Percentiles rank a stretch among this genome's conserved stretches.
Evolutionary conservation across 2,113 vertebrate genomes (phyloP).

Genomic region (Epinephelus lanceolatus): DNA sequence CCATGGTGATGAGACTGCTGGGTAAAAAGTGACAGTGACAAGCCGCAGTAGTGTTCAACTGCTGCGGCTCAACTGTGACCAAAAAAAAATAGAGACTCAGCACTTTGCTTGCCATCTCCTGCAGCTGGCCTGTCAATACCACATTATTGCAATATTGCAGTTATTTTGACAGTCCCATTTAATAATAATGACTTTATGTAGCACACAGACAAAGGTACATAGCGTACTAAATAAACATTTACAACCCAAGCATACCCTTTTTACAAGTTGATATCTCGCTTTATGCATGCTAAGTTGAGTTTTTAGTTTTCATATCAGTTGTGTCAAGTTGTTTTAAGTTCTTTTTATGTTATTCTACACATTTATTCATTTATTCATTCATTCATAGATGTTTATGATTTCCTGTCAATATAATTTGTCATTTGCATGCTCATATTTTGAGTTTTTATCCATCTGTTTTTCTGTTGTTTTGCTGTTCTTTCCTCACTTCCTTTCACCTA

Average conservation of each 20-base stretch:
- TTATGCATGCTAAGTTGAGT: background rate
- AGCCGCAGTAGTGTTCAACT: too few relatives aligned
- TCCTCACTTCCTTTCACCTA: slow-evolving; percentile 37
- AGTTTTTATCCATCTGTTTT: slow-evolving; percentile 78
- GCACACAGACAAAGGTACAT: too few relatives aligned
- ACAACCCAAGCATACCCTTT: background rate
- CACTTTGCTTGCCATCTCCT: too few relatives aligned
- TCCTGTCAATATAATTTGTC: slow-evolving; percentile 80
- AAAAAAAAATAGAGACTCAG: too few relatives aligned
- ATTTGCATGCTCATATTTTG: slow-evolving; percentile 79
- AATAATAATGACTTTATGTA: too few relatives aligned
- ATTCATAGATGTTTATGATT: slow-evolving; percentile 55
- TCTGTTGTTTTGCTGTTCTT: slow-evolving; percentile 73
- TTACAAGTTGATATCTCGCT: background rate
- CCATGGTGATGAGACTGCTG: too few relatives aligned
- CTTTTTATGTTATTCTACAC: background rate
- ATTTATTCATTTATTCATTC: slow-evolving; percentile 25
- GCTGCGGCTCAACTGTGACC: too few relatives aligned
- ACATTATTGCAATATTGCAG: too few relatives aligned
- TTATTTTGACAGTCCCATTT: too few relatives aligned
- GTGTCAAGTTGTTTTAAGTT: background rate
- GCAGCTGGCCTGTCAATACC: too few relatives aligned
- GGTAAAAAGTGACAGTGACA: too few relatives aligned
- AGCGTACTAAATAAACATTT: background rate
- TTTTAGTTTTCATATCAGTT: slow-evolving; percentile 36